Evolutionary conservation across 2,113 vertebrate genomes (phyloP), one percentile per base, ranked within the genome.

Genomic region (Copsychus sechellarum): DNA sequence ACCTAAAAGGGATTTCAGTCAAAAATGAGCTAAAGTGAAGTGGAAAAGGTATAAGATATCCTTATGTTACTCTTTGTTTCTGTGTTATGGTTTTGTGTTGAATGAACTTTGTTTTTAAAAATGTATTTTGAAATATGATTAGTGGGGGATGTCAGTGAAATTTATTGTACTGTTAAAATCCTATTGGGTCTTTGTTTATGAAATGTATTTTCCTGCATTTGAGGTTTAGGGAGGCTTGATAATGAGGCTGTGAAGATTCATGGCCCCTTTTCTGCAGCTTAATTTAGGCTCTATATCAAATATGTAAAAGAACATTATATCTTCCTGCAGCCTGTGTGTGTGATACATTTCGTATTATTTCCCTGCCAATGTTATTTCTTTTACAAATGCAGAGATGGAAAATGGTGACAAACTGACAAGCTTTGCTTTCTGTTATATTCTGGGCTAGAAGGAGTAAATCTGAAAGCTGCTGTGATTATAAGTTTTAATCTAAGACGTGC

Each of bases 211-310:
- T 98, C 97, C 96, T 97, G 95, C 98, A 96, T 98, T 98, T 97
- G 97, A 98, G 97, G 97, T 96, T 98, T 97, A 98, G 96, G 96
- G 95, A 98, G 94, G 94, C 97, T 98, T 98, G 96, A 98, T 98
- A 98, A 98, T 98, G 98, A 98, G 97, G 92, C 97, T 97, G 90
- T 86, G 96, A 98, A 98, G 98, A 98, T 98, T 98, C 98, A 98
- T 98, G 89, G 96, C 91, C 86, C 95, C 97, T 98, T 97, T 98
- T 98, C 97, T 98, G 96, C 95, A 97, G 96, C 97, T 98, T 98
- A 98, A 98, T 98, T 98, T 98, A 97, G 97, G 97, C 97, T 98
- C 94, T 98, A 98, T 97, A 98, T 98, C 98, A 98, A 98, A 98
- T 98, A 98, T 98, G 98, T 98, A 98, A 98, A 98, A 97, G 97